Evolutionary conservation across 2,888 invertebrate species (phyloP).

Genomic region (Cancer borealis): DNA sequence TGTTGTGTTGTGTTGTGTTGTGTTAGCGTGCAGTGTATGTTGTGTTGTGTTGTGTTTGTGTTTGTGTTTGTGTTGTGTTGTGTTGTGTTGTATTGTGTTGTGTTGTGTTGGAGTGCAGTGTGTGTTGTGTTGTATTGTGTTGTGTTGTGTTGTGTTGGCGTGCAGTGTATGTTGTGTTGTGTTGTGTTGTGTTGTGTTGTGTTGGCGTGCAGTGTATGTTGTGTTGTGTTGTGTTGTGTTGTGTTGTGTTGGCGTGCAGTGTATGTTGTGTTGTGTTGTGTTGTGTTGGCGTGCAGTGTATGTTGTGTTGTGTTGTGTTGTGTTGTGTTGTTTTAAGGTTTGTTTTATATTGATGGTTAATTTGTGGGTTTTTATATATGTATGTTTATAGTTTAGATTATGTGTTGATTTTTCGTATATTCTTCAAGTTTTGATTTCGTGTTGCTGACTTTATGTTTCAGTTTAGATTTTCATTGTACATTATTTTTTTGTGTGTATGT

Average conservation of each 20-base stretch:
- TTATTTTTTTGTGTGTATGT: too few species aligned
- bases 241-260: neutral
- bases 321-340: neutral
- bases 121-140: neutral
- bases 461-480: too few species aligned
- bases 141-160: conserved; percentile 25
- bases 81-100: neutral
- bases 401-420: too few species aligned
- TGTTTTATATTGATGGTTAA: too few species aligned
- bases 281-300: too few species aligned
- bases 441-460: too few species aligned
- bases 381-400: too few species aligned
- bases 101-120: too few species aligned
- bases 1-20: neutral
- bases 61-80: conserved; percentile 7
- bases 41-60: conserved; percentile 37
- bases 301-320: neutral
- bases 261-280: neutral
- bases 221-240: neutral
- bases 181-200: neutral
- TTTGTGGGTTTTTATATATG: too few species aligned
- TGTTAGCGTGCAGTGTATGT: neutral
- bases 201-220: too few species aligned
- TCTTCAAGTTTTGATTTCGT: too few species aligned
- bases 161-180: neutral